phyloP scores from a whole-genome alignment of 2,888 invertebrate genomes.

The Cremastinae sp. region DNA sequence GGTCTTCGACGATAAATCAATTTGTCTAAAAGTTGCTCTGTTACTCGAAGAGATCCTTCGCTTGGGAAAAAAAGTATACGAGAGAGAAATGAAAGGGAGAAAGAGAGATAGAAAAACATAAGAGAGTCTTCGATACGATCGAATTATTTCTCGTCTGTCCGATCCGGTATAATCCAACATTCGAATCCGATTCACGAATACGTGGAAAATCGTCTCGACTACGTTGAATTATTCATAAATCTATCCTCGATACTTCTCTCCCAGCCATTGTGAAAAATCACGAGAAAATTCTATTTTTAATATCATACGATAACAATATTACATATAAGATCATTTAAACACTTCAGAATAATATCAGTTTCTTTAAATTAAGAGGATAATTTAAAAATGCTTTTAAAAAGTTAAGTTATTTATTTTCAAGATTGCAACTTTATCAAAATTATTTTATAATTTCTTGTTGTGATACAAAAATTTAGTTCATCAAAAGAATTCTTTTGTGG shows the following conservation, averaged over 20 bases:
- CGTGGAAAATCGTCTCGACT: slow-evolving; percentile 51
- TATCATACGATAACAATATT: too few relatives aligned
- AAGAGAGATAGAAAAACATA: slow-evolving; percentile 5
- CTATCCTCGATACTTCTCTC: slow-evolving; percentile 30
- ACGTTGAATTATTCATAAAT: slow-evolving; percentile 59
- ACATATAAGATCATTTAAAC: too few relatives aligned
- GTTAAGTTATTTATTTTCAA: too few relatives aligned
- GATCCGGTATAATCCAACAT: slow-evolving; percentile 51
- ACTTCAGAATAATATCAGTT: too few relatives aligned
- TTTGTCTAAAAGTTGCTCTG: slow-evolving; percentile 50
- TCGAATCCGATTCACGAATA: slow-evolving; percentile 56
- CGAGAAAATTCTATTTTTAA: slow-evolving; percentile 14
- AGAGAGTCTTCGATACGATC: slow-evolving; percentile 35
- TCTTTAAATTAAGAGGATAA: too few relatives aligned
- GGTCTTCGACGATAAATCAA: slow-evolving; percentile 53
- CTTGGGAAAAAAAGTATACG: slow-evolving; percentile 14
- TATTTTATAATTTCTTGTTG: too few relatives aligned
- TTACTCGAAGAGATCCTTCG: slow-evolving; percentile 23
- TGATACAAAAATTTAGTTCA: too few relatives aligned
- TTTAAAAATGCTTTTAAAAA: too few relatives aligned
- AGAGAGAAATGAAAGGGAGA: not conserved
- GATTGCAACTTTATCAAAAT: too few relatives aligned
- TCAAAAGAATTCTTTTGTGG: too few relatives aligned
- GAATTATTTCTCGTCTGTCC: slow-evolving; percentile 51
- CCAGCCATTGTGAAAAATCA: not conserved